Conservation (phyloP, 35 echinoderm and acorn worm genomes). For the Lytechinus pictus region DNA sequence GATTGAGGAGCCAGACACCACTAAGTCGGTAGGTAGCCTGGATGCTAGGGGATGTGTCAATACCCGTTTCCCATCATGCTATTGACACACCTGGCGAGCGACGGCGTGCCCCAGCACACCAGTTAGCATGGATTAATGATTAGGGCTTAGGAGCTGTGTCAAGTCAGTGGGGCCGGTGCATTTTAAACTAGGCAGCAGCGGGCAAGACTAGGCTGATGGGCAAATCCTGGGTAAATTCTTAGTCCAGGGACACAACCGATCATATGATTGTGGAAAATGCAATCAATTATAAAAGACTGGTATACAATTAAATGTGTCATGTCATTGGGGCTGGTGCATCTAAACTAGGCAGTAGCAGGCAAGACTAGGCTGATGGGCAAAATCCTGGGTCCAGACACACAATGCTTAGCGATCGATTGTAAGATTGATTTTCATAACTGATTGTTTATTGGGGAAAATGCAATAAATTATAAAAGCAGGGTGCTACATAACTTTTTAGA, state of each 20-base stretch:
- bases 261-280: no score
- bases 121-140: slow-evolving; percentile 26
- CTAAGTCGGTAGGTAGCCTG: not conserved
- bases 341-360: not conserved
- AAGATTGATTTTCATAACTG: no score
- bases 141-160: not conserved
- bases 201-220: not conserved
- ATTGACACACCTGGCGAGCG: slow-evolving; percentile 25
- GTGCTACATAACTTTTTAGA: no score
- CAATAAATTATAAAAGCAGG: no score
- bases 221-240: not conserved
- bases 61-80: slow-evolving; percentile 18
- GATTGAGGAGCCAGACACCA: not conserved
- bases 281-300: no score
- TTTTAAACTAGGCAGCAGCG: not conserved
- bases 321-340: not conserved
- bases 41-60: slow-evolving; percentile 7
- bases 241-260: no score
- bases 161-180: not conserved
- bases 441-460: no score
- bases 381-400: no score
- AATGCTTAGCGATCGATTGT: no score
- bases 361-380: not conserved
- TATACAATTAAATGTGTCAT: not conserved
- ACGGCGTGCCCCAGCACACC: not conserved